Percentiles rank a stretch among this genome's conserved stretches.
These are phyloP conservation scores for Alfaro cultratus DNA, from an alignment of 2,797 vertebrate genomes.

Conservation along the genomic window DNA sequence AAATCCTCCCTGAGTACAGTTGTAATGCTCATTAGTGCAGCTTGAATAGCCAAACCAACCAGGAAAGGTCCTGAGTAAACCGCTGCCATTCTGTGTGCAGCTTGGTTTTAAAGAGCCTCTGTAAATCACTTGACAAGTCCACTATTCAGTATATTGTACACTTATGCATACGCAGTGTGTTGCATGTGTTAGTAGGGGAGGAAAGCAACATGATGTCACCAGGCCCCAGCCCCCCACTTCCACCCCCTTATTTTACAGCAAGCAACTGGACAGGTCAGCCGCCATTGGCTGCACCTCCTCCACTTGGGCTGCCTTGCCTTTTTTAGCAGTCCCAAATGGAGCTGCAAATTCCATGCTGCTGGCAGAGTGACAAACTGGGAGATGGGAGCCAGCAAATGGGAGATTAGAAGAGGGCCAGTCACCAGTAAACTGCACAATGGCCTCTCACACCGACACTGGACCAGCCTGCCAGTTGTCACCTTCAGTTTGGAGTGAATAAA, in stretches of 20 bases:
- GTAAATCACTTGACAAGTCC: slow-evolving; percentile 5
- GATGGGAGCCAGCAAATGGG: slow-evolving; percentile 89
- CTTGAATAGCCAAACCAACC: slow-evolving; percentile 6
- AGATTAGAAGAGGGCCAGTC: slow-evolving; percentile 78
- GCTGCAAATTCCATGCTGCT: slow-evolving; percentile 89
- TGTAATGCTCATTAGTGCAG: slow-evolving; percentile 41
- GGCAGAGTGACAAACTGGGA: slow-evolving; percentile 87
- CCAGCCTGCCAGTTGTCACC: slow-evolving; percentile 70
- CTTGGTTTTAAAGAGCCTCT: slow-evolving; percentile 1
- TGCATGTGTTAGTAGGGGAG: slow-evolving; percentile 32
- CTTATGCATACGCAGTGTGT: slow-evolving; percentile 13
- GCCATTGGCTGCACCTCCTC: slow-evolving; percentile 88
- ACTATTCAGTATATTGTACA: slow-evolving; percentile 7
- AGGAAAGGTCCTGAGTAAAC: slow-evolving; percentile 16
- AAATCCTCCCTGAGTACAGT: slow-evolving; percentile 40
- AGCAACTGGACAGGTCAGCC: slow-evolving; percentile 82
- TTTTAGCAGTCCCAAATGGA: slow-evolving; percentile 91
- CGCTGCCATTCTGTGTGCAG: not conserved
- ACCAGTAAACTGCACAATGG: slow-evolving; percentile 67
- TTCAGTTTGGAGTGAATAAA: slow-evolving; percentile 57
- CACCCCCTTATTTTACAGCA: slow-evolving; percentile 73
- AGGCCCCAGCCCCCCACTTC: slow-evolving; percentile 14
- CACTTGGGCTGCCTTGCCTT: slow-evolving; percentile 95
- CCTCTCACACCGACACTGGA: slow-evolving; percentile 54
- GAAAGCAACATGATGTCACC: slow-evolving; percentile 60